phyloP scores from a whole-genome alignment of 2,113 vertebrate species.

The Lipophrys pholis region DNA sequence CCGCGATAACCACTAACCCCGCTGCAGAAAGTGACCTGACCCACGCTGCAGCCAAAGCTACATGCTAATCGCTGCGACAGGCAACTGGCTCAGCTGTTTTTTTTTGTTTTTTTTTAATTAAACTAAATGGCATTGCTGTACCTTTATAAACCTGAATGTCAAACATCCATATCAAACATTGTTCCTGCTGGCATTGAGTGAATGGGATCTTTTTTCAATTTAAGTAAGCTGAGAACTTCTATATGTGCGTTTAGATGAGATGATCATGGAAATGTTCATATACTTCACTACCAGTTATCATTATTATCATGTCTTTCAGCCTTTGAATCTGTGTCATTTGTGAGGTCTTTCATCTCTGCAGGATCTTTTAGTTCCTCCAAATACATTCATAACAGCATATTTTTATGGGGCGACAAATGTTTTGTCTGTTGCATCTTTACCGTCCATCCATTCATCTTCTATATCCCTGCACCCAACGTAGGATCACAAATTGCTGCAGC shows the following conservation, averaged over 20 bases:
- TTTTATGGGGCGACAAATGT: too few relatives aligned
- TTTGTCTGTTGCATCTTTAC: too few relatives aligned
- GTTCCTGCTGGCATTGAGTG: background rate
- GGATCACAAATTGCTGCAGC: too few relatives aligned
- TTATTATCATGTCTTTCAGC: too few relatives aligned
- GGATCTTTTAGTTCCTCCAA: too few relatives aligned
- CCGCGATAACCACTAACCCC: slow-evolving; percentile 43
- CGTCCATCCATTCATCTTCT: too few relatives aligned
- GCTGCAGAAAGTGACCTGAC: slow-evolving; percentile 66
- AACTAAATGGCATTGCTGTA: slow-evolving; percentile 29
- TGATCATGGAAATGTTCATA: background rate
- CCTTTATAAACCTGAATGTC: background rate
- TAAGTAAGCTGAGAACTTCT: background rate
- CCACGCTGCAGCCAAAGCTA: slow-evolving; percentile 44
- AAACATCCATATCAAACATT: too few relatives aligned
- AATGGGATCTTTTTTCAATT: background rate
- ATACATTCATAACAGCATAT: too few relatives aligned
- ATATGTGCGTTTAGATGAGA: background rate
- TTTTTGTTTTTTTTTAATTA: slow-evolving; percentile 53
- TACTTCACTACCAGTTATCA: too few relatives aligned
- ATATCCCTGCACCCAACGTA: too few relatives aligned
- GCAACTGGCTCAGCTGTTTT: slow-evolving; percentile 48
- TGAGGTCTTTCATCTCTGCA: too few relatives aligned
- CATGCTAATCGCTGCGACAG: slow-evolving; percentile 53
- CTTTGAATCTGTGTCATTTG: too few relatives aligned